Evolutionary conservation across 2,888 invertebrate genomes (phyloP).

Genomic region (Syrphus vitripennis): DNA sequence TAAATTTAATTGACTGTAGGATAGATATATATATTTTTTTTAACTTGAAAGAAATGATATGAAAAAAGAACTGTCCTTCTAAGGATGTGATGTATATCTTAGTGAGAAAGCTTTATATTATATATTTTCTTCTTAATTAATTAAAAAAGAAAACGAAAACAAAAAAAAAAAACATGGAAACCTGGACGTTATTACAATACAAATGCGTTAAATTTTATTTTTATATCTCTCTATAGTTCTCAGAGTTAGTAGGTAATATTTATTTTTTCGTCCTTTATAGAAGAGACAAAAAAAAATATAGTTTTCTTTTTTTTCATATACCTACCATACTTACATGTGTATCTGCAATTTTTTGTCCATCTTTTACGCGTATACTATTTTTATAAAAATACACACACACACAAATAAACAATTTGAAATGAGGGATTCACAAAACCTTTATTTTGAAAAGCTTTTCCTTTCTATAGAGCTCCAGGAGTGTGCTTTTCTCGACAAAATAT

Average conservation of each 20-base stretch:
- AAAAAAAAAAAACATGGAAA: not conserved
- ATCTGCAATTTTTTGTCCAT: slow-evolving; percentile 49
- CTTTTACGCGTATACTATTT: slow-evolving; percentile 34
- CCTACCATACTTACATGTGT: slow-evolving; percentile 43
- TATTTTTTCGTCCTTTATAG: not conserved
- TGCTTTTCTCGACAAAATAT: slow-evolving; percentile 35
- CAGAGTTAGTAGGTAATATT: slow-evolving; percentile 47
- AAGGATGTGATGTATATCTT: slow-evolving; percentile 17
- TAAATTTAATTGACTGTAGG: slow-evolving; percentile 26
- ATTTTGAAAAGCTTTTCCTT: slow-evolving; percentile 49
- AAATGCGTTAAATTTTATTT: slow-evolving; percentile 14
- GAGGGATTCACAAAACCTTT: not conserved
- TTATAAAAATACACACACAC: not conserved
- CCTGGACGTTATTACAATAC: not conserved
- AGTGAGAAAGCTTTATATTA: slow-evolving; percentile 19
- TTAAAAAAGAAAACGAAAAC: not conserved
- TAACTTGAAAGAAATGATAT: not conserved
- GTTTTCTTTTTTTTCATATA: slow-evolving; percentile 36
- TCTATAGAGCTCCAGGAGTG: slow-evolving; percentile 46
- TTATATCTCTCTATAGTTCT: slow-evolving; percentile 51
- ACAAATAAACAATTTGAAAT: not conserved
- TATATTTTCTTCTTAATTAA: slow-evolving; percentile 18
- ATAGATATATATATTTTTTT: slow-evolving; percentile 22
- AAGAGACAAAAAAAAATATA: not conserved
- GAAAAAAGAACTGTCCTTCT: slow-evolving; percentile 42